Evolutionary conservation across 2,888 invertebrate species (phyloP).

Genomic region (Cancer borealis): DNA sequence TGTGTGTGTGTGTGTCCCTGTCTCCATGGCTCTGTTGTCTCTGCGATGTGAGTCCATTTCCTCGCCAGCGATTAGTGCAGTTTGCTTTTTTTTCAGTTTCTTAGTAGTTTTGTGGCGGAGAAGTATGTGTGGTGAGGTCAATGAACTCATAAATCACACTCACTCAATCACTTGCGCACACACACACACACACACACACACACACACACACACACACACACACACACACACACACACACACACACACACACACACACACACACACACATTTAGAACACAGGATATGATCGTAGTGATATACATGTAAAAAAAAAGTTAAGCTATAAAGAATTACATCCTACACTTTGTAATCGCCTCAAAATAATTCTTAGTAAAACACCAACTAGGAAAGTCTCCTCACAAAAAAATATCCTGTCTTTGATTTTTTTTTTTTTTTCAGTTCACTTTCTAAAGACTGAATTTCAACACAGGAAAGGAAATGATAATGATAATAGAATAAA

Average conservation of each 20-base stretch:
- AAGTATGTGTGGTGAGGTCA: neutral
- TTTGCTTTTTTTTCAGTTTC: neutral
- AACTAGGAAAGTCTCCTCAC: neutral
- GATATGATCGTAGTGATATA: neutral
- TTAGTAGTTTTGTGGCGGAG: neutral
- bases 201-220: no score
- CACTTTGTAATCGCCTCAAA: neutral
- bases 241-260: no score
- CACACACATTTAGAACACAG: no score
- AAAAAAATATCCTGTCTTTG: neutral
- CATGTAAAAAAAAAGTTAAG: neutral
- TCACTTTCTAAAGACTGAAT: neutral
- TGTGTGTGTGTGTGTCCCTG: neutral
- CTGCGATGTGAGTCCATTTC: neutral
- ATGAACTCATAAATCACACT: neutral
- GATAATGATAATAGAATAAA: neutral
- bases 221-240: no score
- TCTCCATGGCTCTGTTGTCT: neutral
- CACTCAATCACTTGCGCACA: no score
- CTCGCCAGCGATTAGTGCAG: neutral
- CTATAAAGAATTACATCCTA: neutral
- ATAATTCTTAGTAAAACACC: neutral
- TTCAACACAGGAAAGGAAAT: neutral
- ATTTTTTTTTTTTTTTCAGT: neutral
- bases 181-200: no score